Evolutionary conservation across 2,888 invertebrate species (phyloP).

Genomic region (Orthosia gracilis): DNA sequence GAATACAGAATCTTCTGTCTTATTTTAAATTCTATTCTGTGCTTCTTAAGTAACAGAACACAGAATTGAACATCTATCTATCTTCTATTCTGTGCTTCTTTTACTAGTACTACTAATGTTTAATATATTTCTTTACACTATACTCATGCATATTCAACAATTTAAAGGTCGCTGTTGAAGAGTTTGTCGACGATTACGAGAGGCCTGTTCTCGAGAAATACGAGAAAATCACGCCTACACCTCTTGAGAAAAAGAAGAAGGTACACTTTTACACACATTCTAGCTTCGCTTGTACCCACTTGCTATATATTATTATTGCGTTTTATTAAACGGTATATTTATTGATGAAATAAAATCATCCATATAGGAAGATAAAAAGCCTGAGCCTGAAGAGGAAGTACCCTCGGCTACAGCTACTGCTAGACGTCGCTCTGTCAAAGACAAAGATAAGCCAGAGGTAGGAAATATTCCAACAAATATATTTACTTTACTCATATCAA

Average conservation of each 20-base stretch:
- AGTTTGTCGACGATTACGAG: conserved; percentile 93
- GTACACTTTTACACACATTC: conserved; percentile 75
- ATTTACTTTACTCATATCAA: not conserved
- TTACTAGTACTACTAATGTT: conserved; percentile 20
- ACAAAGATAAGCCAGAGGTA: conserved; percentile 88
- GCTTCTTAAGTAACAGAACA: conserved; percentile 8
- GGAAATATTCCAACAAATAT: conserved; percentile 34
- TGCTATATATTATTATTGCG: not conserved
- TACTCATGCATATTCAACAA: conserved; percentile 67
- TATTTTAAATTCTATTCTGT: conserved; percentile 35
- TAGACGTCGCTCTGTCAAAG: conserved; percentile 86
- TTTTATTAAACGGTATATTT: not conserved
- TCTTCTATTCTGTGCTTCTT: not conserved
- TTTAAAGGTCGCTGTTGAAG: conserved; percentile 86
- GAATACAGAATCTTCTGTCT: conserved; percentile 21
- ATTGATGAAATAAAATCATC: conserved; percentile 30
- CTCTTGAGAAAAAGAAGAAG: conserved; percentile 89
- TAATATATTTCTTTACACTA: conserved; percentile 27
- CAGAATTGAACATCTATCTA: conserved; percentile 5
- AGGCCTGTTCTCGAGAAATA: conserved; percentile 94
- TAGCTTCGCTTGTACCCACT: conserved; percentile 30
- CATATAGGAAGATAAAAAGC: conserved; percentile 42
- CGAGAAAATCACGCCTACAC: conserved; percentile 91
- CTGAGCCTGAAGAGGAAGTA: conserved; percentile 78
- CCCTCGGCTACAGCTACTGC: conserved; percentile 83